Base-by-base conservation (phyloP, 2,888 invertebrate genomes). In the Pegoplata infirma region DNA sequence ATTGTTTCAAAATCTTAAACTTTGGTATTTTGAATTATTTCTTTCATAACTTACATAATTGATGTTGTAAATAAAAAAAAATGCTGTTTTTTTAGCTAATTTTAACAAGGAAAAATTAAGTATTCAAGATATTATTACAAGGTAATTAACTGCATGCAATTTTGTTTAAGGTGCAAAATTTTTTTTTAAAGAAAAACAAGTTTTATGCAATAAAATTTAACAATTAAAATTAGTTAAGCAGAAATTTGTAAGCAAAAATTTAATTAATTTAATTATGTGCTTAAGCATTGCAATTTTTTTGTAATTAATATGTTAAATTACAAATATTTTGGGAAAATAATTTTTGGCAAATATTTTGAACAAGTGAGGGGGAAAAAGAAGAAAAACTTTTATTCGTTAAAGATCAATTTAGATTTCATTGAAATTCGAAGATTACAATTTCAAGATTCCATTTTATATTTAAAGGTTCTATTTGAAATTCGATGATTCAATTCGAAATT, bases 61-160 rank as follows among this genome's bases (percentile, higher is more conserved):
- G 28, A 16, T 61, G 40, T 59, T 56, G 16, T 68, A 46, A 58
- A 61, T n/a, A n/a, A n/a, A 58, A 55, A 46, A 19, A 25, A 46
- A 51, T 53, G 16, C 46, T 56, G n/a, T 23, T 47, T 49, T 25
- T 14, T 53, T n/a, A n/a, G n/a, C n/a, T n/a, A n/a, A n/a, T n/a
- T 55, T 55, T 75, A 68, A 61, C 61, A 68, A 55, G 61, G 67
- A 61, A 75, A 75, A 16, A 23, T 19, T 66, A 59, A 25, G 23
- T 74, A 46, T 40, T 40, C 36, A 67, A 74, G 73, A 59, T 66
- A 76, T 55, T 46, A 63, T 68, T 73, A 64, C 51, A 68, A 77
- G 55, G 51, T 64, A 73, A 77, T 77, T 77, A 73, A 73, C 77
- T 77, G 73, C 77, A 77, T 77, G 77, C 77, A 63, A 77, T 64